Evolutionary conservation across 2,113 vertebrate species (phyloP), one percentile per base, ranked within the genome.

Genomic region (Plestiodon gilberti): DNA sequence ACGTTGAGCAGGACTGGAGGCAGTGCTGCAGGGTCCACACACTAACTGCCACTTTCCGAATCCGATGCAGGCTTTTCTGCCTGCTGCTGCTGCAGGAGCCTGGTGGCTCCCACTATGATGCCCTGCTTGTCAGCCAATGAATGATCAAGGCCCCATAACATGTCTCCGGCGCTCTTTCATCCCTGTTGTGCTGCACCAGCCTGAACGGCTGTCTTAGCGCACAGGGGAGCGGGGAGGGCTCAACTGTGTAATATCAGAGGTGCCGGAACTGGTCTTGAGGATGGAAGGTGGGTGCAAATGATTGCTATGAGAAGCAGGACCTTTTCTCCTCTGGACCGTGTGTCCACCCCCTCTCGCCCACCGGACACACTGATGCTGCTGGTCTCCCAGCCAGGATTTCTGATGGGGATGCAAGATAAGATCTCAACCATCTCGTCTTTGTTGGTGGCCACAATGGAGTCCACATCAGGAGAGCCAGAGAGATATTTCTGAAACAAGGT

Each of bases 391-490:
- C 64, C n/a, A 1, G 8, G 64, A 2, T 74, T 40, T 8, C 89
- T 10, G 0, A 85, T 76, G 14, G 94, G 89, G 18, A 89, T 95
- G 89, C 97, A 98, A 0, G 95, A 94, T 0, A 61, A 97, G 92
- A 98, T 89, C 92, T 97, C 95, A 15, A 98, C 30, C 0, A 92
- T 79, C 9, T 93, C 64, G 0, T 98, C 97, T 80, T 93, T 71
- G 0, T 79, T 91, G 0, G 93, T 93, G 1, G 97, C 96, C 79
- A 98, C 94, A 0, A 90, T 84, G 0, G 40, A 74, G 7, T 88
- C 71, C 0, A 35, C 78, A 82, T 89, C 25, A 0, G 85, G 14
- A 0, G 91, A 94, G 55, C 87, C 83, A 75, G 96, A 92, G 81
- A 95, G 73, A 5, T 94, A 89, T 14, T 96, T 95, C 96, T 97